These are phyloP conservation scores for Serinus canaria DNA, from an alignment of 2,113 vertebrate species.

Conservation along the genomic window DNA sequence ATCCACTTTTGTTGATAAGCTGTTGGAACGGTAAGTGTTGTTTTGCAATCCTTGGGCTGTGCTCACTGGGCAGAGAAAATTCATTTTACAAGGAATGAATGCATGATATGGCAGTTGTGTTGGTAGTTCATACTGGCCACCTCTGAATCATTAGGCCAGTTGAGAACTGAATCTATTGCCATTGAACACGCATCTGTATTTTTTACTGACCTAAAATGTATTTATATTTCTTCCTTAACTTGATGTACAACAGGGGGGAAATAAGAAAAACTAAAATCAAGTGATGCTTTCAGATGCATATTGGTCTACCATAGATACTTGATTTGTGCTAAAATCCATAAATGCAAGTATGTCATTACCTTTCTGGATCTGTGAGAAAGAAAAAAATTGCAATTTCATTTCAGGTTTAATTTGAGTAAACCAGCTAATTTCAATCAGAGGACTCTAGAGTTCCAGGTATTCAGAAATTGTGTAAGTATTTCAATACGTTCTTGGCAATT, in stretches of 20 bases:
- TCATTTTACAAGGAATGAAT: neutral
- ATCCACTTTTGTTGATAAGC: constrained; percentile 83
- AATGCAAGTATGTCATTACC: neutral
- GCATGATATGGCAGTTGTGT: neutral
- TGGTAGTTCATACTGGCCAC: neutral
- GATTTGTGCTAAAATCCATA: neutral
- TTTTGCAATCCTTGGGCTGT: neutral
- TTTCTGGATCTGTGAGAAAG: neutral
- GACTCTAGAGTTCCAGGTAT: constrained; percentile 93
- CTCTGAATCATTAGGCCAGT: neutral
- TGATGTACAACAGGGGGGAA: accelerated
- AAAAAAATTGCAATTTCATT: constrained; percentile 23
- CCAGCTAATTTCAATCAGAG: constrained; percentile 82
- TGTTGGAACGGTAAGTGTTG: constrained; percentile 83
- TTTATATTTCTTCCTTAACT: neutral
- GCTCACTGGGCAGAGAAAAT: neutral
- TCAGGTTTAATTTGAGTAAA: constrained; percentile 89
- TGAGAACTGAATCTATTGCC: neutral
- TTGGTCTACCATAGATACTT: neutral
- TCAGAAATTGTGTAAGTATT: constrained; percentile 88
- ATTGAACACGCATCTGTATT: neutral
- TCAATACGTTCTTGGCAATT: neutral
- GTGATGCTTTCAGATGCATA: neutral
- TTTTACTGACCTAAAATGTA: neutral
- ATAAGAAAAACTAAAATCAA: neutral